These are phyloP conservation scores for Hydrolagus colliei DNA, from an alignment of 2,797 vertebrate genomes.

Conservation along the genomic window DNA sequence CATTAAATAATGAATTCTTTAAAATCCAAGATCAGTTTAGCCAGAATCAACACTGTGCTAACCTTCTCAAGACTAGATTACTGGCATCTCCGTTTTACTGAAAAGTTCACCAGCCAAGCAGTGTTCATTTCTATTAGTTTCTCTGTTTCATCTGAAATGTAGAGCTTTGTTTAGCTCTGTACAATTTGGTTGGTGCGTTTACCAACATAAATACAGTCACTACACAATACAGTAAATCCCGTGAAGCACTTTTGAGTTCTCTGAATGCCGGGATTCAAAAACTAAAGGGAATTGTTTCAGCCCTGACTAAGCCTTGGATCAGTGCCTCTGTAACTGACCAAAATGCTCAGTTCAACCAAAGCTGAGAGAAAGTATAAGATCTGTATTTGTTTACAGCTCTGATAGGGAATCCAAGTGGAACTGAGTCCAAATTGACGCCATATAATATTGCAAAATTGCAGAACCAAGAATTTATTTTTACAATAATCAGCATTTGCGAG, in stretches of 20 bases:
- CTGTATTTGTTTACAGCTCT: background rate
- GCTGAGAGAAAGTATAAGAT: background rate
- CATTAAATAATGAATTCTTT: no score
- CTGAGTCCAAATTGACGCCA: background rate
- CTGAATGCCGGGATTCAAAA: conserved; percentile 5
- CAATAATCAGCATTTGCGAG: background rate
- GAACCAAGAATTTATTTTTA: background rate
- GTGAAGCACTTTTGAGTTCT: background rate
- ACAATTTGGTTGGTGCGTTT: no score
- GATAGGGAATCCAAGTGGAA: background rate
- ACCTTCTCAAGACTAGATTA: background rate
- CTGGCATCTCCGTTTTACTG: background rate
- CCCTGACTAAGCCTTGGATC: background rate
- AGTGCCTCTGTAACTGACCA: background rate
- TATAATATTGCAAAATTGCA: no score
- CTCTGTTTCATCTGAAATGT: background rate
- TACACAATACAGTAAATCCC: no score
- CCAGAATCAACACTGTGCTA: background rate
- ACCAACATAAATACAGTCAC: no score
- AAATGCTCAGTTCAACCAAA: background rate
- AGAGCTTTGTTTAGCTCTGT: no score
- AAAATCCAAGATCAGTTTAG: background rate
- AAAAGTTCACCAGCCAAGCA: background rate
- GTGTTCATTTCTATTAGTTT: background rate
- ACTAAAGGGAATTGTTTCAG: background rate